Percentiles rank a stretch among this genome's conserved stretches.
Conservation (phyloP, 2,888 invertebrate genomes). For the Catocala fraxini region DNA sequence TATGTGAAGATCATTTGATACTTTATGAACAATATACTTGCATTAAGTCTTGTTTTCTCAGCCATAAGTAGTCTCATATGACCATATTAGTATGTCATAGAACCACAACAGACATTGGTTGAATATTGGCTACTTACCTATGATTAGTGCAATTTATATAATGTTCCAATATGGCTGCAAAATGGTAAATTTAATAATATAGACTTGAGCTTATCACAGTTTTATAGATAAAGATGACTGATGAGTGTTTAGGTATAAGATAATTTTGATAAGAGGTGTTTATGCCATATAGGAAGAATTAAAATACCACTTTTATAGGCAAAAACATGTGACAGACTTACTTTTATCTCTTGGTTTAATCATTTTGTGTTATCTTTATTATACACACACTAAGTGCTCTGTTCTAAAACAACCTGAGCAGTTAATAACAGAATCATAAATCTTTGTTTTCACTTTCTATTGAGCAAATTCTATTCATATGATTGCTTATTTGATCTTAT, state of each 20-base stretch:
- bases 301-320: conserved; percentile 6
- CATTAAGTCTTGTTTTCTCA: too few relatives aligned
- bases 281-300: conserved; percentile 33
- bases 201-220: conserved; percentile 55
- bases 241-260: conserved; percentile 66
- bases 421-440: background rate
- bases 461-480: background rate
- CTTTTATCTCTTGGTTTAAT: too few relatives aligned
- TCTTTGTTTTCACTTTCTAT: background rate
- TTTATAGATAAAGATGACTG: conserved; percentile 74
- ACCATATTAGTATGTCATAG: background rate
- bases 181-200: conserved; percentile 29
- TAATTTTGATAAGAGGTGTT: conserved; percentile 62
- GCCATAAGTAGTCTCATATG: too few relatives aligned
- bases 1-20: too few relatives aligned
- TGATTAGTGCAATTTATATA: conserved; percentile 25
- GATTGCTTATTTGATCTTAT: background rate
- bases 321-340: conserved; percentile 6
- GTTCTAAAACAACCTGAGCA: too few relatives aligned
- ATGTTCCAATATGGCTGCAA: conserved; percentile 33
- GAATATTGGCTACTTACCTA: conserved; percentile 27
- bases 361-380: background rate
- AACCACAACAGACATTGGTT: background rate
- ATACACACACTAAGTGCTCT: background rate
- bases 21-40: too few relatives aligned